Base-by-base conservation (phyloP, 2,797 vertebrate genomes). In the Takifugu rubripes region DNA sequence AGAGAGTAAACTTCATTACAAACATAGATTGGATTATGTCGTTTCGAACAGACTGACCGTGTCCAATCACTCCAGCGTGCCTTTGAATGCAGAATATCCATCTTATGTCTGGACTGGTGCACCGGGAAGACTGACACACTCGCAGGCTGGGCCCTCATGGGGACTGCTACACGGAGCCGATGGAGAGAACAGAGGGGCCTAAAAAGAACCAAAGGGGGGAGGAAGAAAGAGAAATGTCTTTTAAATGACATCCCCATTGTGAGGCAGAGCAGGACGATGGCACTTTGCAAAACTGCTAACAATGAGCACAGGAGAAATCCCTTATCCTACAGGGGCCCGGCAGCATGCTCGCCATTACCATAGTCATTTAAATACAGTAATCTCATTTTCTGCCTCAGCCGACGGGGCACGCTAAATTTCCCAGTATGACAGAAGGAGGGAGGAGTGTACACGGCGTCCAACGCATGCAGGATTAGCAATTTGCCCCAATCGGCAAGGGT, bases 301-400 rank as follows among this genome's bases (percentile, higher is more conserved):
- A 93, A 92, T 87, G 88, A 89, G 84, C 87, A 66, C 75, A 78
- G 88, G 81, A 87, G 90, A 93, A 93, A 94, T 91, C 88, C 83
- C 77, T 75, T 82, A 84, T 88, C 75, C 84, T 79, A 85, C 84
- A 78, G 87, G 77, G 78, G 88, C 83, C 71, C 71, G 76, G 83
- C 86, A 87, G 89, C 89, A 92, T 91, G 83, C 86, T 93, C 90
- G 82, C 93, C 92, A 97, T 98, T 98, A 96, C 93, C 93, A 96
- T 96, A 98, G 94, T 95, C 92, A 98, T 98, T 97, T 98, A 96
- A 98, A 99, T 97, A 96, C 94, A 97, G 94, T 98, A 99, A 99
- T 98, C 96, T 96, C 91, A 95, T 99, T 97, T 96, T 95, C 94
- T 93, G 94, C 94, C 89, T 92, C 88, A 93, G 93, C 91, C 90